Evolutionary conservation across 2,113 vertebrate species (phyloP).

Genomic region (Takifugu flavidus): DNA sequence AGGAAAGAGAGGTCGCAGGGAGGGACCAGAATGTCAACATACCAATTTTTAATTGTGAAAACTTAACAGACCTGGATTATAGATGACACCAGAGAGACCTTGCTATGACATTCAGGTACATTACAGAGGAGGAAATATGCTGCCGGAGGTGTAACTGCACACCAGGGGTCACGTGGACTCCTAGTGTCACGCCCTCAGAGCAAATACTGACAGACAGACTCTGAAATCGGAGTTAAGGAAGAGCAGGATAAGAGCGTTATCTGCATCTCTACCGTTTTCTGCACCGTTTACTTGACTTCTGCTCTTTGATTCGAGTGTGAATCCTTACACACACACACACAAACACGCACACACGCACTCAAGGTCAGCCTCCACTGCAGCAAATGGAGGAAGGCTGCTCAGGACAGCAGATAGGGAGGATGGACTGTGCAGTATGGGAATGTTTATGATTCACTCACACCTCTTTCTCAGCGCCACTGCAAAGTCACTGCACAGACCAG

Average conservation of each 20-base stretch:
- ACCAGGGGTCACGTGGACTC: constrained; percentile 11
- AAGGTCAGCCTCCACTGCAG: constrained; percentile 55
- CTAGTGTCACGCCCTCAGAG: background rate
- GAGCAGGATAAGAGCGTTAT: no score
- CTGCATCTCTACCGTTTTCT: background rate
- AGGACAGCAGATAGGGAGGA: background rate
- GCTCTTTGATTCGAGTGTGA: background rate
- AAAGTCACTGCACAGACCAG: constrained; percentile 34
- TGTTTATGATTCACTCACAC: constrained; percentile 27
- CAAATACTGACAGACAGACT: no score
- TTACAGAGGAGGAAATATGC: constrained; percentile 11
- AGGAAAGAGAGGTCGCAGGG: no score
- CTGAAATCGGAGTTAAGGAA: no score
- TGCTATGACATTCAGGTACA: constrained; percentile 41
- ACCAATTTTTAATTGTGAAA: no score
- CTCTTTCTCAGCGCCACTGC: background rate
- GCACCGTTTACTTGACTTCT: background rate
- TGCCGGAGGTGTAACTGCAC: constrained; percentile 34
- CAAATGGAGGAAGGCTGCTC: constrained; percentile 11
- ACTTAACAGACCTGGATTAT: background rate
- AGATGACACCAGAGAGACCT: constrained; percentile 26
- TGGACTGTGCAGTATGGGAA: constrained; percentile 11
- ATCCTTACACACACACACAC: background rate
- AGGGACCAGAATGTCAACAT: no score
- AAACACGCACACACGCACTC: background rate